phyloP scores from a whole-genome alignment of 2,888 invertebrate genomes.

The Amblyjoppa fuscipennis region DNA sequence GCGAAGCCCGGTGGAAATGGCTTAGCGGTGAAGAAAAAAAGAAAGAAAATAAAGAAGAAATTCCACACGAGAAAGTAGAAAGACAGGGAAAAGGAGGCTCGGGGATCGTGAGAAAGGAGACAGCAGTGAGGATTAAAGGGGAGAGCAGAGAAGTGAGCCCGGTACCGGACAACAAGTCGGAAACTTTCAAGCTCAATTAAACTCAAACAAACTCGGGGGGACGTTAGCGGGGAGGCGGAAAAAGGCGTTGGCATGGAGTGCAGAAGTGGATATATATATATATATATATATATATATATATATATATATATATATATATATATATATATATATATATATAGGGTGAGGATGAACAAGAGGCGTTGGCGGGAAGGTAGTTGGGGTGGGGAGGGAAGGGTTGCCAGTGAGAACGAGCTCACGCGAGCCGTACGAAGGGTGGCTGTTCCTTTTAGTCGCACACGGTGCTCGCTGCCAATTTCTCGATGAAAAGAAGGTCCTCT shows the following conservation, averaged over 20 bases:
- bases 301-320: not conserved
- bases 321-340: no score
- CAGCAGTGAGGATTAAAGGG: conserved; percentile 48
- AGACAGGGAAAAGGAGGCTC: conserved; percentile 44
- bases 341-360: conserved; percentile 13
- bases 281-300: not conserved
- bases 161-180: conserved; percentile 76
- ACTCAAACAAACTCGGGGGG: conserved; percentile 77
- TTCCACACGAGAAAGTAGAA: conserved; percentile 16
- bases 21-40: not conserved
- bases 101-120: conserved; percentile 51
- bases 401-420: conserved; percentile 26
- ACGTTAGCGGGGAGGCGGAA: conserved; percentile 67
- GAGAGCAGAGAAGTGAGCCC: conserved; percentile 45
- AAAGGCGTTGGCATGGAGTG: conserved; percentile 35
- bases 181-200: conserved; percentile 81
- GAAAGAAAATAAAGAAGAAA: conserved; percentile 14
- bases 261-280: conserved; percentile 29
- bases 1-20: not conserved
- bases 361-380: not conserved
- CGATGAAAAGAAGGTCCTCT: conserved; percentile 65
- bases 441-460: conserved; percentile 67
- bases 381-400: conserved; percentile 11
- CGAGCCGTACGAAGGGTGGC: conserved; percentile 17
- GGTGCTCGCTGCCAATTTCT: conserved; percentile 71